phyloP scores from a whole-genome alignment of 2,113 vertebrate species.

The Oreochromis tanganicae region DNA sequence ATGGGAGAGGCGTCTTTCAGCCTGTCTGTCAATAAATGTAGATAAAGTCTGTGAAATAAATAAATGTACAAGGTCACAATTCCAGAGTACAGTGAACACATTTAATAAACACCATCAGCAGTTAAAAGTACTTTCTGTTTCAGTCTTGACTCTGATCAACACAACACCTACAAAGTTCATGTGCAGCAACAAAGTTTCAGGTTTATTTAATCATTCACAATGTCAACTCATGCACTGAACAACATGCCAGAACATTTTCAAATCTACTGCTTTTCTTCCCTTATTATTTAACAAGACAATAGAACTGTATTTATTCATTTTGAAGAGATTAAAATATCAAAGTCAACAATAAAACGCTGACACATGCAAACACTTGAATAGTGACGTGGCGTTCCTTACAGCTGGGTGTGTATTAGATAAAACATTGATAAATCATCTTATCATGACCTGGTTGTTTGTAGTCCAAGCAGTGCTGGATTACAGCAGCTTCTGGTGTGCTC shows the following conservation, averaged over 20 bases:
- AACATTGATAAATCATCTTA: not conserved
- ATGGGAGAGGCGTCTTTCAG: no score
- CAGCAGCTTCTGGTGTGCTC: fast-evolving
- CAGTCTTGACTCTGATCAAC: not conserved
- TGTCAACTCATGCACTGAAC: not conserved
- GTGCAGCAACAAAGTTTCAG: not conserved
- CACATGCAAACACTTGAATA: not conserved
- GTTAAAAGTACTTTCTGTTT: not conserved
- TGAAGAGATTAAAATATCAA: not conserved
- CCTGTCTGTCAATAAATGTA: fast-evolving
- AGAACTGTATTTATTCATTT: fast-evolving
- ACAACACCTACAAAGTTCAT: not conserved
- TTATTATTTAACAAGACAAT: not conserved
- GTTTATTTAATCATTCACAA: not conserved
- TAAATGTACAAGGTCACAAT: fast-evolving
- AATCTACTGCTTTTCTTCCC: fast-evolving
- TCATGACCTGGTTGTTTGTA: not conserved
- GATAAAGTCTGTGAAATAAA: not conserved
- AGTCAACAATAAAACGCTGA: not conserved
- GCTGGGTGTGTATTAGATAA: not conserved
- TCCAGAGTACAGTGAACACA: not conserved
- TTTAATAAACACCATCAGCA: fast-evolving
- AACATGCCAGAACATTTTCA: not conserved
- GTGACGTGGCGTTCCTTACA: fast-evolving
- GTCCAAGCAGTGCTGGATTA: not conserved